Percentiles rank a stretch among this genome's conserved stretches.
These are phyloP conservation scores for Leptinotarsa defecta DNA, from an alignment of 1,140 invertebrate genomes.

Conservation along the genomic window DNA sequence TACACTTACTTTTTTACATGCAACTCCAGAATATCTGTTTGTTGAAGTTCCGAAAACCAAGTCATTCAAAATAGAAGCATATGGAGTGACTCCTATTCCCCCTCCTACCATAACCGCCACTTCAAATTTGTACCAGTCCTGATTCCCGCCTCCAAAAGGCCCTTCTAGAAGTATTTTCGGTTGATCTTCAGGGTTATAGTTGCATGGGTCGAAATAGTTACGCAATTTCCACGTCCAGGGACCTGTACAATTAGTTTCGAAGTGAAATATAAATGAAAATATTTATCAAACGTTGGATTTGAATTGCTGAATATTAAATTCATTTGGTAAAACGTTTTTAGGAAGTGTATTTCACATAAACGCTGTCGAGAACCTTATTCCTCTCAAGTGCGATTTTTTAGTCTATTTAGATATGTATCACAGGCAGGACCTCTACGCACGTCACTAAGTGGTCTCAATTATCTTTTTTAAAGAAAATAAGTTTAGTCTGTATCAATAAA, in stretches of 20 bases:
- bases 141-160: slow-evolving; percentile 98
- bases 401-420: too few species aligned
- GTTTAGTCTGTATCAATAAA: too few species aligned
- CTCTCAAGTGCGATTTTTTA: too few species aligned
- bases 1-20: slow-evolving; percentile 84
- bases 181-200: slow-evolving; percentile 86
- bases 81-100: slow-evolving; percentile 98
- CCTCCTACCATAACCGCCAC: slow-evolving; percentile 98
- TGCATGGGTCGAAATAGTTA: slow-evolving; percentile 95
- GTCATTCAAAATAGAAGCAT: slow-evolving; percentile 98
- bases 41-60: slow-evolving; percentile 94
- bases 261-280: too few species aligned
- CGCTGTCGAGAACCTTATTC: too few species aligned
- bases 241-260: slow-evolving; percentile 53
- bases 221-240: slow-evolving; percentile 99
- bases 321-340: too few species aligned
- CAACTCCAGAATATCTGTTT: slow-evolving; percentile 91
- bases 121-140: slow-evolving; percentile 99
- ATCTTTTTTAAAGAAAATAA: too few species aligned
- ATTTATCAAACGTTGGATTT: too few species aligned
- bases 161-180: slow-evolving; percentile 93
- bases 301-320: too few species aligned
- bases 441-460: too few species aligned
- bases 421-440: too few species aligned
- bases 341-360: too few species aligned